These are phyloP conservation scores for Oegoconia quadripuncta DNA, from an alignment of 2,888 invertebrate species.

Conservation along the genomic window DNA sequence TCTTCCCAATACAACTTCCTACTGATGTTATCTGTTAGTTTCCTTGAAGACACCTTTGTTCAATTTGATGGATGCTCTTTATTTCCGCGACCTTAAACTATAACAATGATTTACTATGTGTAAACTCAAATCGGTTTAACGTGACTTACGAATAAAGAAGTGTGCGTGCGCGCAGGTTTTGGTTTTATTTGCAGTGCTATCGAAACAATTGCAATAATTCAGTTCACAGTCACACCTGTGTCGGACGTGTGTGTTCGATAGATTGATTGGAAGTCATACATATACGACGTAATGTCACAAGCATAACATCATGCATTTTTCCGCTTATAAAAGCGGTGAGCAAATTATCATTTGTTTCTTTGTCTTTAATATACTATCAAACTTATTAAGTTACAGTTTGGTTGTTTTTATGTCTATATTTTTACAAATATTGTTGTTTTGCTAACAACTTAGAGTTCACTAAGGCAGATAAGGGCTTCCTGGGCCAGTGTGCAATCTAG, in stretches of 20 bases:
- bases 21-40: too few species aligned
- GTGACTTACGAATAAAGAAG: constrained; percentile 12
- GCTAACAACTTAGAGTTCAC: too few species aligned
- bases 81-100: constrained; percentile 6
- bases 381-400: too few species aligned
- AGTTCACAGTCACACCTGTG: background rate
- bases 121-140: constrained; percentile 4
- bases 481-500: too few species aligned
- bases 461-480: too few species aligned
- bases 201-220: constrained; percentile 2
- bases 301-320: background rate
- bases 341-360: too few species aligned
- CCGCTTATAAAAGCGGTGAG: too few species aligned
- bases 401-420: too few species aligned
- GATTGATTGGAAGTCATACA: background rate
- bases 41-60: background rate
- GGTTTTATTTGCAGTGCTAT: constrained; percentile 11
- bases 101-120: background rate
- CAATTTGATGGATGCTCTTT: background rate
- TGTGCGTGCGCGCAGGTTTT: background rate
- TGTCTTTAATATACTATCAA: too few species aligned
- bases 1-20: too few species aligned
- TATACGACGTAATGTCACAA: background rate
- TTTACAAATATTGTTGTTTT: too few species aligned
- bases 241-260: background rate